Conservation (phyloP, 2,797 vertebrate species). For the Silurus aristotelis region DNA sequence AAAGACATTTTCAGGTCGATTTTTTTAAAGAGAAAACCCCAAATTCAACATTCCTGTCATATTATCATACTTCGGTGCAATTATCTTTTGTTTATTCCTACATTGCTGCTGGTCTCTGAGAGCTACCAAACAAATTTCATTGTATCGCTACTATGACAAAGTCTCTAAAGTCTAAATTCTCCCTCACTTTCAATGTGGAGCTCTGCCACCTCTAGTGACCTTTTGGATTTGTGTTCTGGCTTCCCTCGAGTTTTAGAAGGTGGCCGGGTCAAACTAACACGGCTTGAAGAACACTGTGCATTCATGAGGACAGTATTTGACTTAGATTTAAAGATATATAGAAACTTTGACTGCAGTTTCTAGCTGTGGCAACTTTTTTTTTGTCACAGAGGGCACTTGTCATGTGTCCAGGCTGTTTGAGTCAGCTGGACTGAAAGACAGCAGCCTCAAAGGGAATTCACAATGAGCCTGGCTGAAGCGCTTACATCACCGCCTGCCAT, state of each 20-base stretch:
- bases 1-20: no score
- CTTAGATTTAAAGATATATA: neutral
- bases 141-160: no score
- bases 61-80: no score
- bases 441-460: conserved; percentile 46
- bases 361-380: conserved; percentile 25
- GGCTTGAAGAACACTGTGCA: conserved; percentile 4
- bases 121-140: no score
- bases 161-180: neutral
- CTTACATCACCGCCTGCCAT: conserved; percentile 44
- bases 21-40: no score
- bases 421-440: conserved; percentile 46
- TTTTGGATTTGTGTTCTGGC: conserved; percentile 18
- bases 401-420: conserved; percentile 38
- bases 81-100: no score
- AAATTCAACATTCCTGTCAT: no score
- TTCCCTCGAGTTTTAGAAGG: neutral
- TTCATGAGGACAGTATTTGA: conserved; percentile 30
- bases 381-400: conserved; percentile 40
- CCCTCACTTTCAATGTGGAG: neutral
- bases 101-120: no score
- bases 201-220: neutral
- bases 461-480: conserved; percentile 31
- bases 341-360: conserved; percentile 20
- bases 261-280: conserved; percentile 8